phyloP scores from a whole-genome alignment of 2,113 vertebrate genomes.

The Pyrgilauda ruficollis region DNA sequence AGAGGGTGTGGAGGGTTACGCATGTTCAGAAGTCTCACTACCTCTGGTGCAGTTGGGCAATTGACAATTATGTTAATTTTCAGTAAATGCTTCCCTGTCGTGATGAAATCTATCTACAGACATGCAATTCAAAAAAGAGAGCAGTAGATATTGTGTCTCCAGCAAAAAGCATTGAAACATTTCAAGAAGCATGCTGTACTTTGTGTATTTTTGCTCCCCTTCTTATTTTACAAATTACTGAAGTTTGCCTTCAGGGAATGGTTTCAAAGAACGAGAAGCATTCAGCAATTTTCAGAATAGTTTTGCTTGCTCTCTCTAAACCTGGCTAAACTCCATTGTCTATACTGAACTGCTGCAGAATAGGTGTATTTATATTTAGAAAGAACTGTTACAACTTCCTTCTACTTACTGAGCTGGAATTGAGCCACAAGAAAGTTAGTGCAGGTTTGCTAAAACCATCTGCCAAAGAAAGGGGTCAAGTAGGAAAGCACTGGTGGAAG shows the following conservation, averaged over 20 bases:
- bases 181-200: neutral
- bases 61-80: conserved; percentile 2
- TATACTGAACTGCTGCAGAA: neutral
- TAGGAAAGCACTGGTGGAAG: neutral
- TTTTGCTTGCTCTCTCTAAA: neutral
- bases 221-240: neutral
- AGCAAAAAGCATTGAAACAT: neutral
- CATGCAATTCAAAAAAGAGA: neutral
- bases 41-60: neutral
- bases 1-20: conserved; percentile 8
- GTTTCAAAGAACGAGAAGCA: neutral
- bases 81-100: conserved; percentile 1
- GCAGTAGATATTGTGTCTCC: neutral
- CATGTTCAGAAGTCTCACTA: neutral
- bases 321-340: neutral
- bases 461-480: neutral
- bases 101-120: conserved; percentile 13
- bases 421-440: neutral
- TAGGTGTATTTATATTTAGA: neutral
- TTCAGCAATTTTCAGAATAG: neutral
- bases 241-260: neutral
- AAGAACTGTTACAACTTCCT: neutral
- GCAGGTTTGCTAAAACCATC: neutral
- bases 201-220: accelerated
- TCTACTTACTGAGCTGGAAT: neutral